Evolutionary conservation across 2,797 vertebrate species (phyloP).

Genomic region (Scyliorhinus canicula): DNA sequence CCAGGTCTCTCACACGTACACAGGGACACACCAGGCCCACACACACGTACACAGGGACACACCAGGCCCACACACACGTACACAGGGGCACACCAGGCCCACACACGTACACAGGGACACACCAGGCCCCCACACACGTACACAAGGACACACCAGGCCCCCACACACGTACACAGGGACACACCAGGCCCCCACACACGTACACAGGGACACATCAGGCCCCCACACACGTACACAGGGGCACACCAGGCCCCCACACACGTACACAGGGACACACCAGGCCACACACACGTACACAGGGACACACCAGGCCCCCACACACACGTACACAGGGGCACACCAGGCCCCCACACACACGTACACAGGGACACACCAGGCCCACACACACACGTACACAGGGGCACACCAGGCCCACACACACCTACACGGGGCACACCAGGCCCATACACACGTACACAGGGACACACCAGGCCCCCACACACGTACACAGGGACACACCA

Average conservation of each 20-base stretch:
- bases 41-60: too few relatives aligned
- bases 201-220: neutral
- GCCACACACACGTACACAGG: too few relatives aligned
- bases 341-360: too few relatives aligned
- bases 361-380: too few relatives aligned
- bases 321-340: too few relatives aligned
- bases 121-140: neutral
- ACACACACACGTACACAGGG: neutral
- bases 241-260: neutral
- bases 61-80: too few relatives aligned
- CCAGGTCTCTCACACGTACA: neutral
- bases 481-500: neutral
- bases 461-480: neutral
- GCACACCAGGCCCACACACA: neutral
- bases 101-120: neutral
- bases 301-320: too few relatives aligned
- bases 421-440: neutral
- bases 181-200: neutral
- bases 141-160: neutral
- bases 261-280: neutral
- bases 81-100: too few relatives aligned
- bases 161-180: neutral
- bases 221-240: neutral
- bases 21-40: too few relatives aligned
- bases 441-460: neutral